These are phyloP conservation scores for Eudyptes chrysolophus DNA, from an alignment of 2,113 vertebrate species.

Conservation along the genomic window DNA sequence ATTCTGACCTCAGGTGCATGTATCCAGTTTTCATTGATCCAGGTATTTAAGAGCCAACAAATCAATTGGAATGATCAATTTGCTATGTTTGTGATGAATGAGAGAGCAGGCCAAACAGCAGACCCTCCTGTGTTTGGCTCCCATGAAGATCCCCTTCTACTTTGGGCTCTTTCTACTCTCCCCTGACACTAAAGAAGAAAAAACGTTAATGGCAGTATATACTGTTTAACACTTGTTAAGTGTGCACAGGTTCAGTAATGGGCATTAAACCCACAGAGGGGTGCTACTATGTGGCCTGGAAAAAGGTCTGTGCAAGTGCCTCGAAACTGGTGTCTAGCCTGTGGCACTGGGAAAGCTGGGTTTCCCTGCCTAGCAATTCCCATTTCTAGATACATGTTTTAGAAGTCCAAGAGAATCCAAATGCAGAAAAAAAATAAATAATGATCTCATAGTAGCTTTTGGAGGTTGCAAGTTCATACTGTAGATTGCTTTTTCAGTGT, in stretches of 20 bases:
- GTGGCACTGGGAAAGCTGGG: not conserved
- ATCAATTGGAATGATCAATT: not conserved
- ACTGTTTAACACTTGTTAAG: not conserved
- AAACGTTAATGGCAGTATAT: not conserved
- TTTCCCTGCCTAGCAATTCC: not conserved
- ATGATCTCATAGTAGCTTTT: not conserved
- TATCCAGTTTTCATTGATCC: not conserved
- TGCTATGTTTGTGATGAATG: not conserved
- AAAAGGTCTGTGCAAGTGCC: not conserved
- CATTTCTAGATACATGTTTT: not conserved
- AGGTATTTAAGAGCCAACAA: not conserved
- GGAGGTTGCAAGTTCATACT: not conserved
- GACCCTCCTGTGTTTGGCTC: not conserved
- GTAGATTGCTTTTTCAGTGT: not conserved
- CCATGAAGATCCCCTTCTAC: rapidly evolving
- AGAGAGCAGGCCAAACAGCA: not conserved
- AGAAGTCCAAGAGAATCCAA: not conserved
- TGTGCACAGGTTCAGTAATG: not conserved
- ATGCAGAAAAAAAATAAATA: not conserved
- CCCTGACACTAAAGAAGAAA: not conserved
- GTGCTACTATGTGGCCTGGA: not conserved
- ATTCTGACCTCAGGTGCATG: not conserved
- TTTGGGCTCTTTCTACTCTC: not conserved
- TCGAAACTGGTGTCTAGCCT: not conserved
- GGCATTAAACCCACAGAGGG: not conserved